Base-by-base conservation (phyloP, 2,888 invertebrate genomes). In the Drymonia ruficornis region DNA sequence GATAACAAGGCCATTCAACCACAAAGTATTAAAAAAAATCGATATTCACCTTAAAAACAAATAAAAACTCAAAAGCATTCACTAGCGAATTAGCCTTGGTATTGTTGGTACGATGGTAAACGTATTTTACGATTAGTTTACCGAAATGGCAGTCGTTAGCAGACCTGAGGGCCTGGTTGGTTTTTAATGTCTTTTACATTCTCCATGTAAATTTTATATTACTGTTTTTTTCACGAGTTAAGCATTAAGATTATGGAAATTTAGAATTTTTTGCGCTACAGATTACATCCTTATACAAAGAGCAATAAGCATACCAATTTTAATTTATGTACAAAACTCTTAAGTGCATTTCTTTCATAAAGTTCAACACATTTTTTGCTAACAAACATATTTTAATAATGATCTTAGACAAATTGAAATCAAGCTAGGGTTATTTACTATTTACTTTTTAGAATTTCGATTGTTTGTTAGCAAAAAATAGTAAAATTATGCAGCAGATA, bases 271-370 rank as follows among this genome's bases (percentile, higher is more conserved):
- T 81, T 76, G 78, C 74, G 76, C 84, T 89, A 88, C 81, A 76
- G 74, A 79, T 80, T 82, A 83, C 70, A 83, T 78, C 72, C 76
- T 78, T 75, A 80, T 59, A 71, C 78, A 67, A 71, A 79, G 76
- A 83, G 83, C 79, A 76, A 75, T 84, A 89, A 88, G 87, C 86
- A 89, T 89, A 91, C 90, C 91, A 91, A 92, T 91, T 91, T 84
- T 78, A 84, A 83, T 86, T 87, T 91, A 92, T 92, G 78, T 92
- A 91, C 91, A 91, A 83, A 92, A 91, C 91, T 89, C 91, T 88
- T 83, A 80, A 67, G 70, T 82, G 83, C 81, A 49, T 70, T 64
- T 65, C 68, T 13, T 9, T 64, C 57, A 52, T 62, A 69, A 31
- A 34, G 49, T 62, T 51, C 63, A 59, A 56, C 55, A 59, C 55